Base-by-base conservation (phyloP, 2,113 vertebrate species). In the Vanacampus margaritifer region DNA sequence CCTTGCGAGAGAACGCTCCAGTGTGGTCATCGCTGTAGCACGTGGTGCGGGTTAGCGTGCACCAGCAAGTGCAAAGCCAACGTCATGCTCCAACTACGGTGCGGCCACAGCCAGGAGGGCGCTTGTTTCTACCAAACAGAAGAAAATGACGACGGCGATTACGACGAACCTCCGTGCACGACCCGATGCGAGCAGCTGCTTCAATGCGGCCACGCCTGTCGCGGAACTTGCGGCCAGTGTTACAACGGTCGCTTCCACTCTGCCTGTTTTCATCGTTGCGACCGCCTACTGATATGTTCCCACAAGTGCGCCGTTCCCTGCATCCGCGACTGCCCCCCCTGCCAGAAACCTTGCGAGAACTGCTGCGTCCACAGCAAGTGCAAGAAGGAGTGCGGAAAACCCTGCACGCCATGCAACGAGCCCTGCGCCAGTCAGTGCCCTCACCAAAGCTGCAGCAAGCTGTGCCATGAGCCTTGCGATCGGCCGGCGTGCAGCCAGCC, bases 381-480 rank as follows among this genome's bases (percentile, higher is more conserved):
- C 78, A 91, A 76, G 78, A 95, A 89, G 71, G 85, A 71, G 39
- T 98, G 96, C 65, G 94, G 96, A 5, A 87, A 94, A 51, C 68
- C 87, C 3, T 98, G 96, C 51, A 83, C 79, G 24, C 93, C 92
- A 5, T 98, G 96, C 1, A 78, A 74, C 0, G 96, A 98, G 67
- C 95, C 94, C 16, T 98, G 96, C 0, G 77, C 82, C 24, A 96
- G 94, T 94, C 84, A 71, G 54, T 98, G 96, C 79, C 89, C 84
- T 80, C 97, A 97, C 79, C 92, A 94, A 58, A 77, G 70, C 36
- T 97, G 96, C 64, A 91, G 84, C 56, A 94, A 80, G n/a, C 94
- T 95, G 17, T 98, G 96, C 86, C 92, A 91, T 2, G 95, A 98
- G 75, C 90, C 94, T 0, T 98, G 97, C 19, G 88, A 95, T 67